Base-by-base conservation (phyloP, 2,113 vertebrate species). In the Psittacula cyanocephala region DNA sequence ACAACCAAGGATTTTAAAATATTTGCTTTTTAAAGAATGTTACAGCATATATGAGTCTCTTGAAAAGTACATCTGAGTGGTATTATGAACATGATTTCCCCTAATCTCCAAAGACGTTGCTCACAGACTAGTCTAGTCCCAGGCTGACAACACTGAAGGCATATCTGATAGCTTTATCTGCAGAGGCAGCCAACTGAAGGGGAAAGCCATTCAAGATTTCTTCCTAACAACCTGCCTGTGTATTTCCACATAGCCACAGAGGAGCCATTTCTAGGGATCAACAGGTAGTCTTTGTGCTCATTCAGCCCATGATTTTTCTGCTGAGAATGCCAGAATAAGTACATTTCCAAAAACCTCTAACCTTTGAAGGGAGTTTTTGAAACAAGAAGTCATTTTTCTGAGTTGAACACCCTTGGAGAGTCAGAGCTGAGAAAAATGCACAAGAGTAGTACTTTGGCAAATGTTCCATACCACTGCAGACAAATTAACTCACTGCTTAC, bases 371-470 rank as follows among this genome's bases (percentile, higher is more conserved):
- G 76, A 83, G 35, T 60, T 92, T 92, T 82, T 85, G 52, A 93
- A 97, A 86, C 41, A 92, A 74, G 1, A 91, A 91, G 78, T 79
- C 17, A 88, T 94, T 97, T 94, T 81, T 91, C 70, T 89, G 77
- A 92, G 63, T 77, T 79, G 77, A 94, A 93, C 77, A 92, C 74
- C 52, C 90, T 82, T 67, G 72, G 91, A 85, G 88, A 86, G 63
- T 89, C 81, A 89, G 49, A 95, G 74, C 70, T 89, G 41, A 91
- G 62, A 92, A 89, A 92, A 96, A 89, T 74, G 52, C 55, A 69
- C 37, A 43, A 84, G 62, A 84, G 55, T 75, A 95, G 80, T 62
- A 84, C 82, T 93, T 95, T 96, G 95, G 93, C 96, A 97, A 93
- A 74, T 31, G 64, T 72, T 94, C 86, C 67, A 9, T 72, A 72